These are phyloP conservation scores for Ariopsis seemanni DNA, from an alignment of 2,113 vertebrate genomes.

Conservation along the genomic window DNA sequence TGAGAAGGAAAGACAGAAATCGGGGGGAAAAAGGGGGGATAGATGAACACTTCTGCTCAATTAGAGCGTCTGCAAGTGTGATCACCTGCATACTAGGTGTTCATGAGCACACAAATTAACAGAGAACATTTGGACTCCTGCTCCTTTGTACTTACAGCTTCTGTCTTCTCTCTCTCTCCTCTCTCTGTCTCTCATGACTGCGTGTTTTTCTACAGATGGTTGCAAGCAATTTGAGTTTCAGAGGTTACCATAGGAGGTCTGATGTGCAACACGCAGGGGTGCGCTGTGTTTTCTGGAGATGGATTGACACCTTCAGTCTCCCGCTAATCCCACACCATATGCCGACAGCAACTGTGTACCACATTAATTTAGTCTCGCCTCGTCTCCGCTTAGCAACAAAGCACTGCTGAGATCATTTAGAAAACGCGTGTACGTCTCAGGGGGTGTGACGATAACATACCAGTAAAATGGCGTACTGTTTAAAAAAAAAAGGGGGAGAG, in stretches of 20 bases:
- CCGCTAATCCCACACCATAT: slow-evolving; percentile 39
- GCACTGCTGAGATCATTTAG: not conserved
- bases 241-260: slow-evolving; percentile 26
- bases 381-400: slow-evolving; percentile 4
- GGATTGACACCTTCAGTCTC: slow-evolving; percentile 34
- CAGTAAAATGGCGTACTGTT: not conserved
- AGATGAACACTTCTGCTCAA: slow-evolving; percentile 35
- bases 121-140: slow-evolving; percentile 57
- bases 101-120: slow-evolving; percentile 53
- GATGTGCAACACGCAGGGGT: slow-evolving; percentile 52
- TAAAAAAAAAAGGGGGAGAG: not conserved
- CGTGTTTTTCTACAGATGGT: slow-evolving; percentile 12
- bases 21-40: not conserved
- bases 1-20: not conserved
- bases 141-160: slow-evolving; percentile 51
- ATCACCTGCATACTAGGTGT: slow-evolving; percentile 3
- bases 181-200: slow-evolving; percentile 1
- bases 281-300: slow-evolving; percentile 33
- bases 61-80: slow-evolving; percentile 7
- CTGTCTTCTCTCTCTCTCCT: not conserved
- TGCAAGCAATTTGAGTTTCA: slow-evolving; percentile 11
- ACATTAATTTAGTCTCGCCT: slow-evolving; percentile 37
- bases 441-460: not conserved
- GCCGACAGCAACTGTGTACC: slow-evolving; percentile 12
- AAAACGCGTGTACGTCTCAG: not conserved